Conservation (phyloP, 2,888 invertebrate species). For the Octonoba sinensis region DNA sequence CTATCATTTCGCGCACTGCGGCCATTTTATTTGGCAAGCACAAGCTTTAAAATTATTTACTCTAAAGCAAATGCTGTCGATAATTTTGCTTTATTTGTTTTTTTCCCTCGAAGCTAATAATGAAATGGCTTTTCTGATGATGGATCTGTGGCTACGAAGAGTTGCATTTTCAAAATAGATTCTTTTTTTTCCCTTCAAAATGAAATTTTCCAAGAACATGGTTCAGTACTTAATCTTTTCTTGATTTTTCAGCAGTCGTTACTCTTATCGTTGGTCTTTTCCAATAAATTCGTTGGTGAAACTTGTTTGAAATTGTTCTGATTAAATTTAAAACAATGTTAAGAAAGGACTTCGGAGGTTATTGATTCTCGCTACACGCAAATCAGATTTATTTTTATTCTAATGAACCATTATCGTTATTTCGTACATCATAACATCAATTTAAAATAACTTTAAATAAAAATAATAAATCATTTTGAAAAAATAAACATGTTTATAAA, state of each 20-base stretch:
- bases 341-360: no score
- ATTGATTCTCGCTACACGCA: no score
- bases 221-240: constrained; percentile 19
- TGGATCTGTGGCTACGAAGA: constrained; percentile 17
- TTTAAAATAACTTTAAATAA: no score
- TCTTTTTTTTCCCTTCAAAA: constrained; percentile 23
- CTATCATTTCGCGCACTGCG: background rate
- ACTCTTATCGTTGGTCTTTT: background rate
- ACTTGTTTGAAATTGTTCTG: no score
- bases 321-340: no score
- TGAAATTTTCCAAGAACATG: constrained; percentile 22
- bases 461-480: no score
- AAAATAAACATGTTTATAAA: no score
- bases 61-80: constrained; percentile 19
- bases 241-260: background rate
- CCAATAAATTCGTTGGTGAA: no score
- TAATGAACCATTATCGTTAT: no score
- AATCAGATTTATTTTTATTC: no score
- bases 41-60: constrained; percentile 43
- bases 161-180: constrained; percentile 34
- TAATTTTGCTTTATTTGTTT: constrained; percentile 26
- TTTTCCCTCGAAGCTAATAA: constrained; percentile 19
- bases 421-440: no score
- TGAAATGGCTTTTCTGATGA: constrained; percentile 47
- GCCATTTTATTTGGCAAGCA: constrained; percentile 29